Evolutionary conservation across 2,888 invertebrate genomes (phyloP).

Genomic region (Eueremaeus valkanovi): DNA sequence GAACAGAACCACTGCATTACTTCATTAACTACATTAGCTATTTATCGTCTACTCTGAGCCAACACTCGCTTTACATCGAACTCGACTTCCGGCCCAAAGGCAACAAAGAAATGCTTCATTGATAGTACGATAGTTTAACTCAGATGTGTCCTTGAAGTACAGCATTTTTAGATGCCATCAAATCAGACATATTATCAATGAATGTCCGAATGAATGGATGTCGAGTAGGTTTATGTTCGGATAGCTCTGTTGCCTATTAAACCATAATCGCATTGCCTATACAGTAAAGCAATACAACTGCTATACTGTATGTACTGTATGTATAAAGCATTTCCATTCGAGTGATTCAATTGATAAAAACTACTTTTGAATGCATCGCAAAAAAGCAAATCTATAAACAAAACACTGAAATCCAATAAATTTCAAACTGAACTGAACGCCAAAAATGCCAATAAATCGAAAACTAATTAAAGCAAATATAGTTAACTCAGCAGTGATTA

Average conservation of each 20-base stretch:
- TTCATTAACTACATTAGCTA: background rate
- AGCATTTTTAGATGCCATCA: conserved; percentile 21
- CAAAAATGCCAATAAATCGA: background rate
- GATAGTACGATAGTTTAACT: background rate
- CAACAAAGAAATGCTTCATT: conserved; percentile 35
- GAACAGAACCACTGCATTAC: conserved; percentile 2
- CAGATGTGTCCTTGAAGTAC: conserved; percentile 14
- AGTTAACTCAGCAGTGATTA: background rate
- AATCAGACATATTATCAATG: conserved; percentile 24
- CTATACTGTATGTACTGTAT: too few species aligned
- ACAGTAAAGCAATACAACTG: too few species aligned
- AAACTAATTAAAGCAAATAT: background rate
- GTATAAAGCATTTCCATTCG: too few species aligned
- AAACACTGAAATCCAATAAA: background rate
- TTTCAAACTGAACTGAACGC: background rate
- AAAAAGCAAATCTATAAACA: background rate
- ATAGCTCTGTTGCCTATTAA: conserved; percentile 8
- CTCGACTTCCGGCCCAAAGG: conserved; percentile 33
- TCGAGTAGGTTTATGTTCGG: too few species aligned
- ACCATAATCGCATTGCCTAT: background rate
- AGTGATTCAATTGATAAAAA: background rate
- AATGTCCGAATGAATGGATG: conserved; percentile 3
- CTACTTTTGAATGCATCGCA: background rate
- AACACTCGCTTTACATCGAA: conserved; percentile 18
- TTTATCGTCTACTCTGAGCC: background rate